Evolutionary conservation across 2,113 vertebrate species (phyloP).

Genomic region (Centropristis striata): DNA sequence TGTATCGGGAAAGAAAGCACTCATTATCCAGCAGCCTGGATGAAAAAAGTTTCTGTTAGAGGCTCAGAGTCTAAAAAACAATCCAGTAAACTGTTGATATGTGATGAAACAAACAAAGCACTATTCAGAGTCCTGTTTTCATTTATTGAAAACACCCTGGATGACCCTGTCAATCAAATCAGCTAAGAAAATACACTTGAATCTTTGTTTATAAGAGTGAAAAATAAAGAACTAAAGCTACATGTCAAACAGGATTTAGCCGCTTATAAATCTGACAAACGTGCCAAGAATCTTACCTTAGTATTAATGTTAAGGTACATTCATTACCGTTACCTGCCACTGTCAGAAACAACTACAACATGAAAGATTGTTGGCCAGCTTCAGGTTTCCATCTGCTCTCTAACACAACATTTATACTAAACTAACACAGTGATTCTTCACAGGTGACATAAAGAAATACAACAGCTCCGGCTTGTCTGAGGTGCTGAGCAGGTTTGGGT

Average conservation of each 20-base stretch:
- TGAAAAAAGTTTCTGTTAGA: not conserved
- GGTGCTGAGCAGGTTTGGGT: not conserved
- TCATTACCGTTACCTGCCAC: not conserved
- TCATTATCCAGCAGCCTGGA: not conserved
- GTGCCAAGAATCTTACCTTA: not conserved
- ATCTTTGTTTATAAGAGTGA: not conserved
- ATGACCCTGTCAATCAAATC: not conserved
- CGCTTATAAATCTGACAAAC: not conserved
- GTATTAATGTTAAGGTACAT: not conserved
- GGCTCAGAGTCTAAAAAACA: not conserved
- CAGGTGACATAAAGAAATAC: not conserved
- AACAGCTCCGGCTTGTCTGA: not conserved
- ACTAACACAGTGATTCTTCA: not conserved
- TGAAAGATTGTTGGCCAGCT: slow-evolving; percentile 22
- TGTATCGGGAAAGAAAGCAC: not conserved
- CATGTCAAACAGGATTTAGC: slow-evolving; percentile 18
- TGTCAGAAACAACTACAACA: not conserved
- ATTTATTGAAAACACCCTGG: not conserved
- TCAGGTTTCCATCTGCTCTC: not conserved
- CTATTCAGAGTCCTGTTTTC: not conserved
- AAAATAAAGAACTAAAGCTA: not conserved
- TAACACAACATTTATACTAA: slow-evolving; percentile 2
- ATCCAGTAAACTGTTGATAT: not conserved
- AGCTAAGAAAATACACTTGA: not conserved
- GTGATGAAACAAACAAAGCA: not conserved